Conservation (phyloP, 2,888 invertebrate species). For the Eilema depressum region DNA sequence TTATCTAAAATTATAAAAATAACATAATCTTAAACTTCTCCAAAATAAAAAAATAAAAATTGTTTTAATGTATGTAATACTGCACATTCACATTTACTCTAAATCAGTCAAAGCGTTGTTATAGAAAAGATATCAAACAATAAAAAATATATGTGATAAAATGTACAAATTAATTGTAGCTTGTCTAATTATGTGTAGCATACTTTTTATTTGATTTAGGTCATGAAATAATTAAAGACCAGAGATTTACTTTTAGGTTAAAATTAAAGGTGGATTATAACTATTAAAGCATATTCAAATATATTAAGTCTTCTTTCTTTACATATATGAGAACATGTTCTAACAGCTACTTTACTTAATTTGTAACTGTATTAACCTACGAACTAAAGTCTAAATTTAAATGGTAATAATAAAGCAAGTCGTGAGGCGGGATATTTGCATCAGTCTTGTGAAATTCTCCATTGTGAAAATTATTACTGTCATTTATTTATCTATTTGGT, state of each 20-base stretch:
- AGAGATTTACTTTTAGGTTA: slow-evolving; percentile 35
- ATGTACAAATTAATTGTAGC: slow-evolving; percentile 58
- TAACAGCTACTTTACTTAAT: slow-evolving; percentile 69
- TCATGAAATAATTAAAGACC: slow-evolving; percentile 9
- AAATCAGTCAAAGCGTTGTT: slow-evolving; percentile 83
- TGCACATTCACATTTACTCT: slow-evolving; percentile 82
- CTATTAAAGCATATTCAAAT: slow-evolving; percentile 72
- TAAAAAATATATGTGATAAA: slow-evolving; percentile 58
- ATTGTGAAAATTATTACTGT: slow-evolving; percentile 84
- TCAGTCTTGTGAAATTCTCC: slow-evolving; percentile 87
- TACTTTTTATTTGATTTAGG: slow-evolving; percentile 56
- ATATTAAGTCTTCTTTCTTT: slow-evolving; percentile 36
- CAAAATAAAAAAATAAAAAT: slow-evolving; percentile 82
- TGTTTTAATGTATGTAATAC: slow-evolving; percentile 79
- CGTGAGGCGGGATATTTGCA: slow-evolving; percentile 87
- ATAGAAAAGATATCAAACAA: slow-evolving; percentile 68
- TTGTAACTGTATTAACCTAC: slow-evolving; percentile 73
- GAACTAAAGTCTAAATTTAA: slow-evolving; percentile 81
- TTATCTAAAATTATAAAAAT: slow-evolving; percentile 78
- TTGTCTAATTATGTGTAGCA: slow-evolving; percentile 59
- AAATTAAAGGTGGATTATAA: slow-evolving; percentile 53
- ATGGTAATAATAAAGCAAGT: slow-evolving; percentile 88
- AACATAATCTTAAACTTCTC: slow-evolving; percentile 77
- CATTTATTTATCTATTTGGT: slow-evolving; percentile 83
- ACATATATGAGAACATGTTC: slow-evolving; percentile 64